Base-by-base conservation (phyloP, 92 coral and sea anemone genomes). In the Porites cylindrica region DNA sequence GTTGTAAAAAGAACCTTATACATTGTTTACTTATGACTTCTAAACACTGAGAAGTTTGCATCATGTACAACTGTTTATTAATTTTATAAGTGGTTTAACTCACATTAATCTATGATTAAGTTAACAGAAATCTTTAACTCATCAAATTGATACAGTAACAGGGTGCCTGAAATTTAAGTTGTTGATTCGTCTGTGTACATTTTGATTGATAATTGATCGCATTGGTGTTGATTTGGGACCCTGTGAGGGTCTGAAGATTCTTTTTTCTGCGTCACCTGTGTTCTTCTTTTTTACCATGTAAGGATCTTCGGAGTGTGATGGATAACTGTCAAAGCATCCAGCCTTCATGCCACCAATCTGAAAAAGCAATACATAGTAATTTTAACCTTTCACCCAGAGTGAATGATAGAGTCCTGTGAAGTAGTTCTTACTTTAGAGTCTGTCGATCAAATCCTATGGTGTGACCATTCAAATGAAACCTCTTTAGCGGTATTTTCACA, bases 161-260 rank as follows among this genome's bases (percentile, higher is more conserved):
- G 98, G 95, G 76, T 94, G 98, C 66, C 89, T 87, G 85, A 92
- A 94, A 84, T 94, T 94, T 20, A 89, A 68, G 91, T 93, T 90
- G 90, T 96, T 96, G 76, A 95, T 96, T 72, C 95, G 90, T 90
- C 96, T 93, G 67, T 91, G 92, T 4, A 97, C 97, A 85, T 97
- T 97, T 60, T 97, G 98, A 70, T 95, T 93, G 56, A 97, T 68
- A 62, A 97, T 76, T 11, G 98, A 95, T 73, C 68, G 80, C 81
- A 86, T 95, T 75, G 95, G 99, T 66, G 99, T 97, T 54, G 99
- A 97, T 72, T 95, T 97, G 1, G 99, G 99, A 21, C 98, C 99
- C 75, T 96, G 99, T 1, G 98, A 93, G 8, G 99, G 99, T 66
- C 99, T 89, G 90, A 97, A 97, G 51, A 97, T 95, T 67, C 77